Percentiles rank a stretch among this genome's conserved stretches.
Evolutionary conservation across 2,888 invertebrate species (phyloP).

Genomic region (Nemotelus nigrinus): DNA sequence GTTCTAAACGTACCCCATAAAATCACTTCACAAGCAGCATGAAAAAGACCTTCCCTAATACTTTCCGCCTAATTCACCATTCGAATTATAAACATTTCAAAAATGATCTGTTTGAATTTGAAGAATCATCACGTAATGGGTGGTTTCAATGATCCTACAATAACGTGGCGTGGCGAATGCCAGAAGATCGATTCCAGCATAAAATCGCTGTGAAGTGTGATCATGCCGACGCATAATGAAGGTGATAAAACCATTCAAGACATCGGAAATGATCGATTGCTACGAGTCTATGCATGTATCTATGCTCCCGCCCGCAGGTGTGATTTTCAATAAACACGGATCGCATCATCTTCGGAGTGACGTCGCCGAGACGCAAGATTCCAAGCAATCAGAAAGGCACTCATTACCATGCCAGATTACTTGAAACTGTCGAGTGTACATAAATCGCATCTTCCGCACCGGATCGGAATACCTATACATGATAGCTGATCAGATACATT

Average conservation of each 20-base stretch:
- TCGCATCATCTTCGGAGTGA: slow-evolving; percentile 5
- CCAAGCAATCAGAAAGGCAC: background rate
- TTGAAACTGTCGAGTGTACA: background rate
- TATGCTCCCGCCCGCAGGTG: slow-evolving; percentile 33
- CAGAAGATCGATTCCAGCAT: slow-evolving; percentile 12
- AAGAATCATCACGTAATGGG: slow-evolving; percentile 15
- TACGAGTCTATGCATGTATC: background rate
- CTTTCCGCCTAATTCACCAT: background rate
- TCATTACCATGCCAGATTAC: background rate
- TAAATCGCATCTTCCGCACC: slow-evolving; percentile 10
- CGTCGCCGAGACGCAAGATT: background rate
- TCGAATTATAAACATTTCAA: background rate
- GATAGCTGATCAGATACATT: background rate
- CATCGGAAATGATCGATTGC: slow-evolving; percentile 31
- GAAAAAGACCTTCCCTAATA: slow-evolving; percentile 4
- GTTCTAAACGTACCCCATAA: background rate
- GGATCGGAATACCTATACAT: background rate
- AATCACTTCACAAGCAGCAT: background rate
- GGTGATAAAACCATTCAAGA: slow-evolving; percentile 23
- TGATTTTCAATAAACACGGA: slow-evolving; percentile 37
- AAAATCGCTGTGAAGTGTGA: background rate
- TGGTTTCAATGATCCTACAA: background rate
- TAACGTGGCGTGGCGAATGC: background rate
- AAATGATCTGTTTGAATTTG: slow-evolving; percentile 12
- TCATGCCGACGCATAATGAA: slow-evolving; percentile 40